A percentile compares a stretch with the other conserved stretches of the same genome.
These are phyloP conservation scores for Acanthopagrus latus DNA, from an alignment of 2,797 vertebrate species.

Conservation along the genomic window DNA sequence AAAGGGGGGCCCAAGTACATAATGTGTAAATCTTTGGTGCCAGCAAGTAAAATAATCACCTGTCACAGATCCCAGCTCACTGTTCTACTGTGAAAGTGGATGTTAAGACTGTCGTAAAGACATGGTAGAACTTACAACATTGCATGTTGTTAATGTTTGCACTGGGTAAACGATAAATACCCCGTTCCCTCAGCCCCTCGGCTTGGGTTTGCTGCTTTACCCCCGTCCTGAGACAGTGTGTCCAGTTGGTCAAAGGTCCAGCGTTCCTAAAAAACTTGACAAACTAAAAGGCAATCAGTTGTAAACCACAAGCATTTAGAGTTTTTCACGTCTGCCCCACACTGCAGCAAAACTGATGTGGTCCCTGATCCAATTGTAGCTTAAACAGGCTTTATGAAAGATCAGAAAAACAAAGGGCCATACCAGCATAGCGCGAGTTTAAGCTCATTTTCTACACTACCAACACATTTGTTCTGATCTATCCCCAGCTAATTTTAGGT, in stretches of 20 bases:
- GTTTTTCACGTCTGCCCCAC: constrained; percentile 79
- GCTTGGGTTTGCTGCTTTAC: constrained; percentile 88
- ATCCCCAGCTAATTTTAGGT: neutral
- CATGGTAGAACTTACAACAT: constrained; percentile 17
- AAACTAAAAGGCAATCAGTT: constrained; percentile 90
- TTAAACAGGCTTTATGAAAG: constrained; percentile 58
- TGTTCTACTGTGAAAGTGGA: constrained; percentile 16
- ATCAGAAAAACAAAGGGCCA: constrained; percentile 35
- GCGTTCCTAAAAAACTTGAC: constrained; percentile 94
- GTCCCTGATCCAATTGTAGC: constrained; percentile 44
- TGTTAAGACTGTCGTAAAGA: constrained; percentile 25
- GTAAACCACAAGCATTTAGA: constrained; percentile 83
- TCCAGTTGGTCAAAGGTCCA: constrained; percentile 99
- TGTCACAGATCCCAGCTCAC: constrained; percentile 11
- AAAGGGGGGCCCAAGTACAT: constrained; percentile 77
- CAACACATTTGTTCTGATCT: neutral
- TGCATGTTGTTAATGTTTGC: constrained; percentile 35
- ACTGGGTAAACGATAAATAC: constrained; percentile 28
- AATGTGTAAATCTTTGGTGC: constrained; percentile 32
- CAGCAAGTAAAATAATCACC: constrained; percentile 16
- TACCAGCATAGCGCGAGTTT: constrained; percentile 57
- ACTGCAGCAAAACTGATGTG: constrained; percentile 91
- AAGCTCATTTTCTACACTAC: constrained; percentile 47
- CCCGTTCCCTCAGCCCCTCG: constrained; percentile 75
- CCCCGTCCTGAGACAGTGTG: constrained; percentile 93